Conservation (phyloP, 2,797 vertebrate genomes). For the Molossus alvarezi region DNA sequence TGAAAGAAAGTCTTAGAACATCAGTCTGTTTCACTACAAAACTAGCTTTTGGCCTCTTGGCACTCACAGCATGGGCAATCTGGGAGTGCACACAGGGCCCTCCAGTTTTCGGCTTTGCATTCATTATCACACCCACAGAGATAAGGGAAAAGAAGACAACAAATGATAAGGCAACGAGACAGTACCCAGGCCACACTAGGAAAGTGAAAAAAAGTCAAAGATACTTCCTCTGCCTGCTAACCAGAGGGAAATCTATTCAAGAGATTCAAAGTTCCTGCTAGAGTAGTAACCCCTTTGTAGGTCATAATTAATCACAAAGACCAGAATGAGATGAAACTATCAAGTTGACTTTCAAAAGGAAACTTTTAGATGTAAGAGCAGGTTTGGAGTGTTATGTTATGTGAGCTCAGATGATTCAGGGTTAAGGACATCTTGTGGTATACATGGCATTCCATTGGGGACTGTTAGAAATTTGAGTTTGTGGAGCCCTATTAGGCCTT, state of each 20-base stretch:
- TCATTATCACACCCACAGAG: slow-evolving; percentile 11
- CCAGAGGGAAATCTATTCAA: slow-evolving; percentile 52
- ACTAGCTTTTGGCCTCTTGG: slow-evolving; percentile 59
- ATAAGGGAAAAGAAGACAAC: not conserved
- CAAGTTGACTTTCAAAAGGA: slow-evolving; percentile 58
- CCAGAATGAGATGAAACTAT: slow-evolving; percentile 54
- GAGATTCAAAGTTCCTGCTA: slow-evolving; percentile 64
- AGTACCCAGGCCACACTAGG: not conserved
- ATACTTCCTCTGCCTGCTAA: slow-evolving; percentile 50
- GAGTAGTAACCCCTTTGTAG: not conserved
- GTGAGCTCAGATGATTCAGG: not conserved
- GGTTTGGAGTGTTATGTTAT: slow-evolving; percentile 20
- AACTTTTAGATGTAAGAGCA: slow-evolving; percentile 26
- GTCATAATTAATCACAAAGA: slow-evolving; percentile 64
- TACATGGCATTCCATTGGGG: not conserved
- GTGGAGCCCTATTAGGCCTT: not conserved
- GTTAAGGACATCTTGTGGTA: slow-evolving; percentile 9
- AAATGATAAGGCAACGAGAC: slow-evolving; percentile 41
- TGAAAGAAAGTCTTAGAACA: slow-evolving; percentile 60
- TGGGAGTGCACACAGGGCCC: not conserved
- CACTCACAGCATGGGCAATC: slow-evolving; percentile 18
- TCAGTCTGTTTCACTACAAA: slow-evolving; percentile 39
- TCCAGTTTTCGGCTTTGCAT: slow-evolving; percentile 25
- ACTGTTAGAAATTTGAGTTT: slow-evolving; percentile 29
- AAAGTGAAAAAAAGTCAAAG: slow-evolving; percentile 25